Percentiles rank a stretch among this genome's conserved stretches.
Conservation (phyloP, 2,113 vertebrate genomes). For the Hystrix brachyura region DNA sequence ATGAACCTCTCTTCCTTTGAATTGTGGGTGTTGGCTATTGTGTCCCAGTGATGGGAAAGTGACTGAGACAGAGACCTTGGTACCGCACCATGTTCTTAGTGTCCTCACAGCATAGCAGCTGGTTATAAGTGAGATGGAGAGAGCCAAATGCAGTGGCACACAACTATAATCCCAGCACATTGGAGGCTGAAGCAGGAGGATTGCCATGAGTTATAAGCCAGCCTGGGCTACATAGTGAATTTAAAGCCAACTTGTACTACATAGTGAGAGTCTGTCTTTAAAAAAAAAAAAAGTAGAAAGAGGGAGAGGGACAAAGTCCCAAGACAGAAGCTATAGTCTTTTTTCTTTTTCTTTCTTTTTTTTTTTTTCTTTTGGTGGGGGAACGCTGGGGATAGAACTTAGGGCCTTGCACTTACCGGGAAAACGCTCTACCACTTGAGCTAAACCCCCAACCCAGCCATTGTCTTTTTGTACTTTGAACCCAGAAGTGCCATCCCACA, state of each 20-base stretch:
- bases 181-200: background rate
- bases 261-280: background rate
- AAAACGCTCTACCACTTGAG: too few relatives aligned
- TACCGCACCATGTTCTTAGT: background rate
- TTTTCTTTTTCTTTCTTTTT: too few relatives aligned
- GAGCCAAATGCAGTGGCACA: background rate
- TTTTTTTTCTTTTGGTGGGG: too few relatives aligned
- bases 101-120: background rate
- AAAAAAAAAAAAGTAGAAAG: background rate
- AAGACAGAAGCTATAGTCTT: background rate
- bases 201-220: background rate
- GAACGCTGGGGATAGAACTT: too few relatives aligned
- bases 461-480: background rate
- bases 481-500: background rate
- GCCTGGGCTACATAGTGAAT: background rate
- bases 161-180: background rate
- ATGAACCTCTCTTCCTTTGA: background rate
- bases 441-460: background rate
- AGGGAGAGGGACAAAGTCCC: background rate
- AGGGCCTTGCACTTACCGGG: too few relatives aligned
- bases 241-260: background rate
- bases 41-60: background rate
- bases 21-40: background rate
- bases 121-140: background rate
- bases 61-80: background rate